phyloP scores from a whole-genome alignment of 2,797 vertebrate species.

The Danio tinwini region DNA sequence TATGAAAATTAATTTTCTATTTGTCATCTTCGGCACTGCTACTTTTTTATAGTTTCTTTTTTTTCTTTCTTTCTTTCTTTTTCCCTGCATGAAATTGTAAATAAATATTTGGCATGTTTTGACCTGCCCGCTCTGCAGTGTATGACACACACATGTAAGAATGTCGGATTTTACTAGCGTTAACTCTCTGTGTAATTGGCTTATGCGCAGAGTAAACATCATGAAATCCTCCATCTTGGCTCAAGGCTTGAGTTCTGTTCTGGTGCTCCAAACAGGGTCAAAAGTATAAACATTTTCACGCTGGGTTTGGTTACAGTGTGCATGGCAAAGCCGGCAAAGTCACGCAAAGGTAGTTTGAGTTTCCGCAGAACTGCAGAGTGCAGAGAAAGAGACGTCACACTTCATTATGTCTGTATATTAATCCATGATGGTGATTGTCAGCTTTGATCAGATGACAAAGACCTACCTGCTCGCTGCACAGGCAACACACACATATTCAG shows the following conservation, averaged over 20 bases:
- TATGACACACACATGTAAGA: constrained; percentile 66
- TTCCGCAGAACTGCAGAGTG: constrained; percentile 63
- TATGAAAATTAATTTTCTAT: no score
- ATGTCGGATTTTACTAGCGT: constrained; percentile 66
- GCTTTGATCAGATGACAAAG: constrained; percentile 40
- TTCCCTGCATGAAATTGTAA: constrained; percentile 49
- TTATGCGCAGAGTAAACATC: constrained; percentile 83
- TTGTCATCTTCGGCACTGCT: no score
- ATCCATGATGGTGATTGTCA: constrained; percentile 26
- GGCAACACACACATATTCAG: background rate
- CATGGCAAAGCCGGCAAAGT: constrained; percentile 74
- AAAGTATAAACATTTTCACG: constrained; percentile 80
- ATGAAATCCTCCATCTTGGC: constrained; percentile 77
- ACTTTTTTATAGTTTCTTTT: no score
- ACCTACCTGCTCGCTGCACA: constrained; percentile 37
- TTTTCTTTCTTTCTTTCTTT: background rate
- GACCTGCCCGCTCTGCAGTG: constrained; percentile 73
- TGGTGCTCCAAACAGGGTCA: constrained; percentile 77
- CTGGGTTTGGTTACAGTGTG: constrained; percentile 75
- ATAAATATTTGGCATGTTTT: constrained; percentile 79
- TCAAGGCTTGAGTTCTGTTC: constrained; percentile 68
- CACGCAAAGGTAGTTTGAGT: constrained; percentile 77
- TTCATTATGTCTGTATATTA: constrained; percentile 41
- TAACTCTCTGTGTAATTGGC: constrained; percentile 78
- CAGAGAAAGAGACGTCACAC: constrained; percentile 57